Evolutionary conservation across 2,113 vertebrate genomes (phyloP).

Genomic region (Pionites leucogaster): DNA sequence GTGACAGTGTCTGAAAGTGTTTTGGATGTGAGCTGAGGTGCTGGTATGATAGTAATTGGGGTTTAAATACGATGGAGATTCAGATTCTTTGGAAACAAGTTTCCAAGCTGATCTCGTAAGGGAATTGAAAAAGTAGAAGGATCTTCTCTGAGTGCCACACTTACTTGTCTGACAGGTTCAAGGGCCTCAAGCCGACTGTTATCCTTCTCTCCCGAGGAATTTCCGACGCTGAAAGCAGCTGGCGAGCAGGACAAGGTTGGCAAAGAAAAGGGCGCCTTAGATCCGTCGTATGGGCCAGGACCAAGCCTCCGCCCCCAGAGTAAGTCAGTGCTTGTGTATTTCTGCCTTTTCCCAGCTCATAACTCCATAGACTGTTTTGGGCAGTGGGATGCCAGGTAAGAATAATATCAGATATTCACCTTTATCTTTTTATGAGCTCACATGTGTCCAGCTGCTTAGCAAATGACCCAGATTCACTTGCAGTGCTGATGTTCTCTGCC

Average conservation of each 20-base stretch:
- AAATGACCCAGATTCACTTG: neutral
- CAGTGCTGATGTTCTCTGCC: neutral
- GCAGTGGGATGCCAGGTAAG: neutral
- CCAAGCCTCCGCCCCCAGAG: slow-evolving; percentile 99
- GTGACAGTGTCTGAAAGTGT: neutral
- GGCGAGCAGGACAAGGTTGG: slow-evolving; percentile 99
- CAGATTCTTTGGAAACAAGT: neutral
- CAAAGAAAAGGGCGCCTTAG: slow-evolving; percentile 99
- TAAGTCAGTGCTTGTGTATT: slow-evolving; percentile 64
- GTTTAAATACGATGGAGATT: neutral
- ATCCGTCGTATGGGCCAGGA: slow-evolving; percentile 99
- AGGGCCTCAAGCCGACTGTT: slow-evolving; percentile 99
- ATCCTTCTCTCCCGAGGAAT: slow-evolving; percentile 99
- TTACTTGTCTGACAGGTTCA: slow-evolving; percentile 84
- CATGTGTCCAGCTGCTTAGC: neutral
- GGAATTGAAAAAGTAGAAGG: neutral
- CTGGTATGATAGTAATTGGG: neutral
- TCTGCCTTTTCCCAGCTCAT: neutral
- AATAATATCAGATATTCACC: neutral
- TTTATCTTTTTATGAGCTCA: neutral
- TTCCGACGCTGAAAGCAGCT: slow-evolving; percentile 99
- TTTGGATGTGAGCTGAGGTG: neutral
- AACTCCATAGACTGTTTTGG: neutral
- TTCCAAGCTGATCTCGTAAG: neutral
- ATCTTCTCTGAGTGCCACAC: neutral